Evolutionary conservation across 1,140 invertebrate genomes (phyloP).

Genomic region (Drosophila nigromelanica): DNA sequence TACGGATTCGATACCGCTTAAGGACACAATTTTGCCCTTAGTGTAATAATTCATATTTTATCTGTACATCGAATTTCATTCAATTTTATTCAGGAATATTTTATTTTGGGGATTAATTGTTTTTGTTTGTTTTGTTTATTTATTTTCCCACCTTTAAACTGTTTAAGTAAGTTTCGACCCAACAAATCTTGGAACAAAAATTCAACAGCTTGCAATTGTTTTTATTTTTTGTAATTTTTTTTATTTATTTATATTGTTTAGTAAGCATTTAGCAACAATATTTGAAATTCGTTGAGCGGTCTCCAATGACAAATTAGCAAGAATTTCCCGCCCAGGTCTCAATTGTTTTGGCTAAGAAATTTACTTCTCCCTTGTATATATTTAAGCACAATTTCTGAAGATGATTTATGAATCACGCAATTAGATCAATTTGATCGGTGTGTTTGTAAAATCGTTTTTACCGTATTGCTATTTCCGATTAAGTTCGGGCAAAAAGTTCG

Average conservation of each 20-base stretch:
- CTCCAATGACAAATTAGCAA: background rate
- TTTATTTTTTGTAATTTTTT: too few species aligned
- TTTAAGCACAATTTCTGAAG: background rate
- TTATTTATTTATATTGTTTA: background rate
- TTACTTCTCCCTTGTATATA: background rate
- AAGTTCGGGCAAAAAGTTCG: slow-evolving; percentile 24
- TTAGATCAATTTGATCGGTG: background rate
- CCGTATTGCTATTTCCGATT: slow-evolving; percentile 48
- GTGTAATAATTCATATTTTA: too few species aligned
- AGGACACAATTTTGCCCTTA: too few species aligned
- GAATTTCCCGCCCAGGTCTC: background rate
- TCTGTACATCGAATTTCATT: too few species aligned
- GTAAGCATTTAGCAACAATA: background rate
- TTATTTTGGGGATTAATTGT: too few species aligned
- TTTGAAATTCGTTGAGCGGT: background rate
- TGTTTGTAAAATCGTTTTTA: background rate
- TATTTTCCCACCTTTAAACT: too few species aligned
- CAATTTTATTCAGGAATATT: too few species aligned
- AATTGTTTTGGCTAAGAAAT: background rate
- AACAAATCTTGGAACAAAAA: too few species aligned
- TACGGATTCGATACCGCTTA: too few species aligned
- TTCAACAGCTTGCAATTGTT: too few species aligned
- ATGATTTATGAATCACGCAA: slow-evolving; percentile 3
- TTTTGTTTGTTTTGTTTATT: too few species aligned
- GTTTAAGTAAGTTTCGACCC: too few species aligned